Evolutionary conservation across 2,113 vertebrate species (phyloP), one percentile per base, ranked within the genome.

Genomic region (Periophthalmodon schlosseri): DNA sequence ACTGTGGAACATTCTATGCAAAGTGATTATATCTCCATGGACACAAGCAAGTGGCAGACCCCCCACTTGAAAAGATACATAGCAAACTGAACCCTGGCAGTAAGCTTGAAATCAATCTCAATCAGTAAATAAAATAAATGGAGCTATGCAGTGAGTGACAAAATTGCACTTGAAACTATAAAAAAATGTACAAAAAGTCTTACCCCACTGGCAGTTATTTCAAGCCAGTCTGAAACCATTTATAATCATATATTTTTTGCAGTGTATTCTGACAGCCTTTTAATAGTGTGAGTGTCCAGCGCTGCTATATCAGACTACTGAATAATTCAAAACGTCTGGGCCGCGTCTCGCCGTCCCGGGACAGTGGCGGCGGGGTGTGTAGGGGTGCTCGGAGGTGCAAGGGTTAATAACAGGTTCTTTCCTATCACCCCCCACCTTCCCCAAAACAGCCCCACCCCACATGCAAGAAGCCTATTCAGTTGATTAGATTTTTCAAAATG

Each of bases 401-500:
- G 96, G 96, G 96, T 99, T 99, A 98, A 99, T 98, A 96, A 97
- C 94, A 95, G 96, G 96, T 96, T 39, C 96, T 58, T 58, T 94
- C 93, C 94, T 93, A 95, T 90, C 68, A 15, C 39, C 68, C 68
- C 67, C 75, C 94, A 94, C 92, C 57, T 60, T 28, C 57, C 57
- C 94, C 87, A 66, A 76, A 83, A 14, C 84, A 80, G 70, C 87
- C 73, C 89, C 84, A 78, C 86, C 87, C 86, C 94, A 94, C 97
- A 96, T 96, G 95, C 97, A 97, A 96, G 95, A 97, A 96, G 97
- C 96, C 96, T 96, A 96, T 97, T 96, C 96, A 90, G 95, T 96
- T 99, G 97, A 99, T 98, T 99, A 97, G 96, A 97, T 98, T 99
- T 97, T 99, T 95, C 90, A 93, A 97, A 98, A 97, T 97, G 96